phyloP scores from a whole-genome alignment of 2,113 vertebrate genomes.

The Equus przewalskii region DNA sequence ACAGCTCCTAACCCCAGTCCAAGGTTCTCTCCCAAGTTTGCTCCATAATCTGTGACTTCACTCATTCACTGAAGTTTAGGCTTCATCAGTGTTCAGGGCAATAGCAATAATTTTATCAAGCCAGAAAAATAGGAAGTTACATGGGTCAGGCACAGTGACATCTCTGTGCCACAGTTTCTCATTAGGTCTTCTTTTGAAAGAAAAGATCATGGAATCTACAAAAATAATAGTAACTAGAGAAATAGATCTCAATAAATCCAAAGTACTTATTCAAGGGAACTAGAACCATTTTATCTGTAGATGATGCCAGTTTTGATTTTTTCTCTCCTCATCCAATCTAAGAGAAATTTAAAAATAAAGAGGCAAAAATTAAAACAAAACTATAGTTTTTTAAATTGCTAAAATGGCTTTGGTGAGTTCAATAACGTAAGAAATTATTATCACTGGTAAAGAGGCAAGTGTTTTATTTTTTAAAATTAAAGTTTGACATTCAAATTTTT shows the following conservation, averaged over 20 bases:
- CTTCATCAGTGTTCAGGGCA: neutral
- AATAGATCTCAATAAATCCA: neutral
- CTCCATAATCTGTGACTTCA: neutral
- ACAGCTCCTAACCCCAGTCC: neutral
- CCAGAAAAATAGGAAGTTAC: neutral
- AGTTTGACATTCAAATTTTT: neutral
- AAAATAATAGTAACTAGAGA: neutral
- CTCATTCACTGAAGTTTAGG: neutral
- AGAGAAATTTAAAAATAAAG: neutral
- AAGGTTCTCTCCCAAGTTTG: no score
- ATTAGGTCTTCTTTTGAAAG: neutral
- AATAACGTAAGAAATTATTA: neutral
- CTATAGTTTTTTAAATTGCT: neutral
- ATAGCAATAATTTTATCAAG: neutral
- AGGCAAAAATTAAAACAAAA: neutral
- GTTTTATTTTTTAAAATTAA: neutral
- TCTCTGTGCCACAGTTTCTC: neutral
- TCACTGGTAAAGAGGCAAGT: neutral
- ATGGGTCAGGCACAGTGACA: neutral
- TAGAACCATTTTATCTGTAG: neutral
- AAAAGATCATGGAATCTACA: neutral
- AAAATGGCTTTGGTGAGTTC: neutral
- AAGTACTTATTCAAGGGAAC: neutral
- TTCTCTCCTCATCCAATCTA: neutral
- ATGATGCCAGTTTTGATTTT: neutral